Conservation (phyloP, 2,888 invertebrate genomes). For the Caenorhabditis zanzibari region DNA sequence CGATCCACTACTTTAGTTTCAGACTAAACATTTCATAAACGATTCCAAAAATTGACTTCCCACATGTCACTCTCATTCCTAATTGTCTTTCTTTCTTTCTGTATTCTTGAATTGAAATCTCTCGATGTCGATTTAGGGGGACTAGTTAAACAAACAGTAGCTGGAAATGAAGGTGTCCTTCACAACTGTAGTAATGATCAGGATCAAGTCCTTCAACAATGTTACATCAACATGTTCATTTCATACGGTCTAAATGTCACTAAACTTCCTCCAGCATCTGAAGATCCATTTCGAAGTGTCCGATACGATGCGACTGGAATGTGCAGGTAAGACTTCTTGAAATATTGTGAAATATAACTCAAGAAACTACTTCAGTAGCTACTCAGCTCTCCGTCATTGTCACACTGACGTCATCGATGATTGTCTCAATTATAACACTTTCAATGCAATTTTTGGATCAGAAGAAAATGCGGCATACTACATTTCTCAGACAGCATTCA, state of each 20-base stretch:
- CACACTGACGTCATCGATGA: slow-evolving; percentile 48
- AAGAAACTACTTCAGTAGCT: slow-evolving; percentile 25
- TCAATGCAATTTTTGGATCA: slow-evolving; percentile 40
- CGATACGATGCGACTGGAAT: slow-evolving; percentile 53
- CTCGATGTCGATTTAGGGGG: slow-evolving; percentile 41
- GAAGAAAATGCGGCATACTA: slow-evolving; percentile 57
- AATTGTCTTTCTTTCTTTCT: not conserved
- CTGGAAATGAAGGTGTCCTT: slow-evolving; percentile 56
- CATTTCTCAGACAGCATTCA: slow-evolving; percentile 57
- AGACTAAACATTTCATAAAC: slow-evolving; percentile 49
- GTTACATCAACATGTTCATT: slow-evolving; percentile 51
- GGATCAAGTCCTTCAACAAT: slow-evolving; percentile 50
- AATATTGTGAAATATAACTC: not conserved
- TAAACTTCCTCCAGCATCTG: slow-evolving; percentile 18
- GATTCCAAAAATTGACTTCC: slow-evolving; percentile 3
- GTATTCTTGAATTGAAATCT: slow-evolving; percentile 2
- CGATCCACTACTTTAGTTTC: slow-evolving; percentile 40
- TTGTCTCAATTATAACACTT: slow-evolving; percentile 64
- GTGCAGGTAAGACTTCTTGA: slow-evolving; percentile 38
- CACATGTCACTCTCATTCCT: not conserved
- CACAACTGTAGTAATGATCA: slow-evolving; percentile 54
- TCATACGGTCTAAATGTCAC: slow-evolving; percentile 40
- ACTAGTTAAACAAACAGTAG: slow-evolving; percentile 57
- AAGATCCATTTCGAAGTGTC: slow-evolving; percentile 47
- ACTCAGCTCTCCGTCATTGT: slow-evolving; percentile 37